phyloP scores from a whole-genome alignment of 2,888 invertebrate species.

The Amblyteles armatorius region DNA sequence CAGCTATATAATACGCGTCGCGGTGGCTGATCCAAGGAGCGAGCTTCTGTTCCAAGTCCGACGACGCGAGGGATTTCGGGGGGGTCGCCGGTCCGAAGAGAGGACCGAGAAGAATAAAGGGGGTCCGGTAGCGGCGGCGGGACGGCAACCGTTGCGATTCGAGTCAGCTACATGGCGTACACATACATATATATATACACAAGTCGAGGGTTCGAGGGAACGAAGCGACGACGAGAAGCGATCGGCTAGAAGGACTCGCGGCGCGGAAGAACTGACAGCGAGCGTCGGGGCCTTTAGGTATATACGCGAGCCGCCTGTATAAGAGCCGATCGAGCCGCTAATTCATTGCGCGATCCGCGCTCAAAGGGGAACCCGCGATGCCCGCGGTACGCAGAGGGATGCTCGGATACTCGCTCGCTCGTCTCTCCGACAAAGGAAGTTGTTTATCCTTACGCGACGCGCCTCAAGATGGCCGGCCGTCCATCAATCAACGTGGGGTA shows the following conservation, averaged over 20 bases:
- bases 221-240: slow-evolving; percentile 41
- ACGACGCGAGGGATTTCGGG: not conserved
- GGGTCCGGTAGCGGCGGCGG: slow-evolving; percentile 9
- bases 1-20: not conserved
- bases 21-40: slow-evolving; percentile 1
- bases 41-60: slow-evolving; percentile 17
- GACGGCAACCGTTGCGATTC: slow-evolving; percentile 15
- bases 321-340: slow-evolving; percentile 70
- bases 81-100: slow-evolving; percentile 5
- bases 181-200: not conserved
- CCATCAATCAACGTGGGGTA: slow-evolving; percentile 73
- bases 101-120: slow-evolving; percentile 26
- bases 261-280: slow-evolving; percentile 50
- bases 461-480: slow-evolving; percentile 72
- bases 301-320: slow-evolving; percentile 47
- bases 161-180: not conserved
- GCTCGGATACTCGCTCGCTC: slow-evolving; percentile 34
- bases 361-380: slow-evolving; percentile 71
- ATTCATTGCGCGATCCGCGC: slow-evolving; percentile 72
- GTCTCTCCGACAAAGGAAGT: slow-evolving; percentile 75
- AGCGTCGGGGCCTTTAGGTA: slow-evolving; percentile 55
- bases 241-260: slow-evolving; percentile 42
- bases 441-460: slow-evolving; percentile 76
- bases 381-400: slow-evolving; percentile 46
- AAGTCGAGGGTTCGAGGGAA: slow-evolving; percentile 8